Conservation (phyloP, 2,797 vertebrate species). For the Gymnocypris eckloni region DNA sequence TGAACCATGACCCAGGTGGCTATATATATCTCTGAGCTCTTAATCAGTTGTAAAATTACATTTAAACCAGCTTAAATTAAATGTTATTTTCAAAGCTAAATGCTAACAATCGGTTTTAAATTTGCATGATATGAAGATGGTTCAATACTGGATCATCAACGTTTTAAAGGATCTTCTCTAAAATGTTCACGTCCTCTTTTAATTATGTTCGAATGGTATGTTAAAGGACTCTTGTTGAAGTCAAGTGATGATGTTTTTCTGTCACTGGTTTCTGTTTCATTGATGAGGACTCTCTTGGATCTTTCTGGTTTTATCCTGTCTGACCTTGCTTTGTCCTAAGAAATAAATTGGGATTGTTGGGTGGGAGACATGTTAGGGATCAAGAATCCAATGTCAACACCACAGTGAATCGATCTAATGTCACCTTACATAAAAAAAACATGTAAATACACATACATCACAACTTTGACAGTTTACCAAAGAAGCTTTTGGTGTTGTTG, state of each 20-base stretch:
- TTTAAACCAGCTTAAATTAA: neutral
- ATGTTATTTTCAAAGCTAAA: neutral
- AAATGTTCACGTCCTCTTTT: neutral
- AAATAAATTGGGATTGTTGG: conserved; percentile 4
- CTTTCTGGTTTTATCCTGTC: neutral
- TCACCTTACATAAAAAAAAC: neutral
- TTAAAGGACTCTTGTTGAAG: neutral
- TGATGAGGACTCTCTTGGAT: neutral
- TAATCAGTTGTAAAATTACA: neutral
- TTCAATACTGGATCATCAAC: neutral
- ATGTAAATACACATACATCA: neutral
- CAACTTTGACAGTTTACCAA: neutral
- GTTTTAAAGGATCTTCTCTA: neutral
- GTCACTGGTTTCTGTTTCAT: neutral
- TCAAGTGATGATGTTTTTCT: neutral
- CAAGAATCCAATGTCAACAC: conserved; percentile 20
- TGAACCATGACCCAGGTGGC: neutral
- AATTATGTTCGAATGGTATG: neutral
- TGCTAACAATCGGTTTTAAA: neutral
- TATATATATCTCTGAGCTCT: neutral
- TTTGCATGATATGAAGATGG: neutral
- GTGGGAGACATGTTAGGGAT: neutral
- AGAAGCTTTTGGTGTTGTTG: neutral
- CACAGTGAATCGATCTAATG: conserved; percentile 4
- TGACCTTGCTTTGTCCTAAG: conserved; percentile 17